phyloP scores from a whole-genome alignment of 2,888 invertebrate genomes.

The Euproctis similis region DNA sequence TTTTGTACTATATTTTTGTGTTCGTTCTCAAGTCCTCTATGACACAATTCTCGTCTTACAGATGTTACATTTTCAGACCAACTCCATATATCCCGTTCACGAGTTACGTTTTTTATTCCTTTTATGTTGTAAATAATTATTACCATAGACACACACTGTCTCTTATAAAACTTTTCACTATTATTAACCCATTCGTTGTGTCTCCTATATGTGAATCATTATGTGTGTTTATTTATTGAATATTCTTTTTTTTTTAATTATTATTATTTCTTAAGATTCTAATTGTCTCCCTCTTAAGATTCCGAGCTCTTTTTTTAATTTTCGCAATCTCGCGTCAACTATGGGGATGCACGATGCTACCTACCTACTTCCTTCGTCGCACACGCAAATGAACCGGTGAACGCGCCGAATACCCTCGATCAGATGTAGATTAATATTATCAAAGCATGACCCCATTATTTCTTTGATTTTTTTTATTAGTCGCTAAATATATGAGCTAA shows the following conservation, averaged over 20 bases:
- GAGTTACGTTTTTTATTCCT: constrained; percentile 22
- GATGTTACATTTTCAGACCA: constrained; percentile 33
- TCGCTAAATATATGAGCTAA: constrained; percentile 42
- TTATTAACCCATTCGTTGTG: constrained; percentile 64
- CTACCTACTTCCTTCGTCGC: constrained; percentile 53
- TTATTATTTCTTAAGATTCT: constrained; percentile 35
- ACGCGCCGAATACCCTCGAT: constrained; percentile 26
- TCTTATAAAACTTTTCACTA: constrained; percentile 46
- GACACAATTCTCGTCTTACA: no score
- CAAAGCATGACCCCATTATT: constrained; percentile 60
- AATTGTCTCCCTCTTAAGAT: constrained; percentile 71
- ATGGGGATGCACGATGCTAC: constrained; percentile 76
- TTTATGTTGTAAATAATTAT: constrained; percentile 51
- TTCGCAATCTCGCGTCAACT: constrained; percentile 64
- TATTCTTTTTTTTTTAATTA: constrained; percentile 21
- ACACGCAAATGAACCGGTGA: constrained; percentile 19
- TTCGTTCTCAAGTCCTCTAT: no score
- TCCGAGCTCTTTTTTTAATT: constrained; percentile 57
- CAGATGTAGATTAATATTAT: constrained; percentile 21
- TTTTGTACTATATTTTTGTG: no score
- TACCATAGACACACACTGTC: constrained; percentile 54
- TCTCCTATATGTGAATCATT: constrained; percentile 48
- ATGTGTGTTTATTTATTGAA: constrained; percentile 47
- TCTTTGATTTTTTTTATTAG: constrained; percentile 26
- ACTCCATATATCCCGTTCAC: constrained; percentile 28